These are phyloP conservation scores for Polyergus mexicanus DNA, from an alignment of 1,140 invertebrate genomes.

Conservation along the genomic window DNA sequence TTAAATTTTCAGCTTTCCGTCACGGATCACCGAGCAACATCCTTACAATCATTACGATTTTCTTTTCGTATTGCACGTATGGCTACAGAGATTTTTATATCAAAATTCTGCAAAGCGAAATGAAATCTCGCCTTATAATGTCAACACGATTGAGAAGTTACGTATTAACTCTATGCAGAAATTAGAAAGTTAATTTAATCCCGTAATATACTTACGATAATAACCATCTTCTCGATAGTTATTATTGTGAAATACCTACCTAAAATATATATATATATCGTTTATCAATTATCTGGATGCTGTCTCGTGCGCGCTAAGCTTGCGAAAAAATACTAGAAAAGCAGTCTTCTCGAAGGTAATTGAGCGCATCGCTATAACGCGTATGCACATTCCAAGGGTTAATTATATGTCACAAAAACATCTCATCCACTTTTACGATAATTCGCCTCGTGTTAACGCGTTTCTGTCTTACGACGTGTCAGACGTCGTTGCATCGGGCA, in stretches of 20 bases:
- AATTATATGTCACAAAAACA: constrained; percentile 45
- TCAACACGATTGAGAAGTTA: neutral
- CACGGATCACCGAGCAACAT: constrained; percentile 51
- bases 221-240: neutral
- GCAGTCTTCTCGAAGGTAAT: neutral
- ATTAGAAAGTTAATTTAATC: neutral
- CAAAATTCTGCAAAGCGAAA: neutral
- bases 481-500: constrained; percentile 25
- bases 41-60: neutral
- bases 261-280: neutral
- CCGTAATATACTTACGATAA: neutral
- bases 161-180: neutral
- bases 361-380: constrained; percentile 12
- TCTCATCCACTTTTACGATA: constrained; percentile 51
- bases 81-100: neutral
- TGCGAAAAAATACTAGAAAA: constrained; percentile 1
- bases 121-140: neutral
- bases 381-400: constrained; percentile 16
- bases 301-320: neutral
- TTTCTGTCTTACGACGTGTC: constrained; percentile 28
- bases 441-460: constrained; percentile 45
- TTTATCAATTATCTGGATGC: constrained; percentile 36
- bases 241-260: neutral
- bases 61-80: constrained; percentile 10
- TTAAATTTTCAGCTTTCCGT: constrained; percentile 18